phyloP scores from a whole-genome alignment of 1,140 invertebrate species.

The Brachionus calyciflorus region DNA sequence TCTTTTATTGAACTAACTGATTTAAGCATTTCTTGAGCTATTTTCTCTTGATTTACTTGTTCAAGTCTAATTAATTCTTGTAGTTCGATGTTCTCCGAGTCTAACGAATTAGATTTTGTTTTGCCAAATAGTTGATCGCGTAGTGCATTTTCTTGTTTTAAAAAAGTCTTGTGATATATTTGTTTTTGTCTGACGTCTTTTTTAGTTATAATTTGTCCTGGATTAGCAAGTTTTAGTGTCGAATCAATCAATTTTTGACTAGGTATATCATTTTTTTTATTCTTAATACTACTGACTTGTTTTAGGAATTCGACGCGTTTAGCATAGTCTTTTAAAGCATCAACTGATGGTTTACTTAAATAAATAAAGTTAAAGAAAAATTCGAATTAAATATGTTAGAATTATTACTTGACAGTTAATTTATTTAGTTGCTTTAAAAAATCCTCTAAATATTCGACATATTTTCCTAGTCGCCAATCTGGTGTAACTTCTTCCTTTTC shows the following conservation, averaged over 20 bases:
- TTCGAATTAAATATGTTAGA: neutral
- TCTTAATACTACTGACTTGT: neutral
- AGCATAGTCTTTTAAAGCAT: constrained; percentile 34
- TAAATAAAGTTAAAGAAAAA: neutral
- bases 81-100: constrained; percentile 2
- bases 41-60: constrained; percentile 42
- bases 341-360: constrained; percentile 21
- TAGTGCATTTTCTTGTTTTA: constrained; percentile 6
- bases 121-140: constrained; percentile 29
- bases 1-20: constrained; percentile 30
- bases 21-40: constrained; percentile 32
- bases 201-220: constrained; percentile 13
- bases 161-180: constrained; percentile 23
- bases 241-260: neutral
- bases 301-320: constrained; percentile 25
- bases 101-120: neutral
- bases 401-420: constrained; percentile 38
- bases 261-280: neutral
- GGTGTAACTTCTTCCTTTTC: neutral
- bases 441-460: constrained; percentile 14
- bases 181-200: constrained; percentile 42
- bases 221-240: neutral
- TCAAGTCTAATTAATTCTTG: neutral
- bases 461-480: constrained; percentile 27
- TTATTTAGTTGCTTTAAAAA: constrained; percentile 7